Conservation (phyloP, 2,797 vertebrate genomes). For the Trachops cirrhosus region DNA sequence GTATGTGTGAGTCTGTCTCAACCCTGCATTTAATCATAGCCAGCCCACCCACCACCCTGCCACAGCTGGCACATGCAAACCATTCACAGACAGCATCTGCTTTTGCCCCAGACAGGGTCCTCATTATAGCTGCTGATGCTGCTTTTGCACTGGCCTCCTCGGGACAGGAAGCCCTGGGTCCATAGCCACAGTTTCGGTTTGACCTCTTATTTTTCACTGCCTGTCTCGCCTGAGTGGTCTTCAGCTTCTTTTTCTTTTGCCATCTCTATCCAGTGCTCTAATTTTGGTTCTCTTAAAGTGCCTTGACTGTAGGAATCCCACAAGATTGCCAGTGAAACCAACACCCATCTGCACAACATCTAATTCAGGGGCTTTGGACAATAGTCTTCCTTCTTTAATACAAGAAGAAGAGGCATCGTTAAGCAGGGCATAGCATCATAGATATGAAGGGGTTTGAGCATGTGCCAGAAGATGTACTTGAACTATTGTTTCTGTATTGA, state of each 20-base stretch:
- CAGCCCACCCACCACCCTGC: not conserved
- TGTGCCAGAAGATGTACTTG: not conserved
- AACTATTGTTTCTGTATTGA: not conserved
- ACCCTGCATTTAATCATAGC: not conserved
- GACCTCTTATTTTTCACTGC: not conserved
- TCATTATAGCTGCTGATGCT: not conserved
- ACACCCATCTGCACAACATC: not conserved
- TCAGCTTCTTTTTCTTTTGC: not conserved
- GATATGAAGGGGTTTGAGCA: not conserved
- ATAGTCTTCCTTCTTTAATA: not conserved
- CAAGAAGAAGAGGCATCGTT: not conserved
- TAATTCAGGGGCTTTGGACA: not conserved
- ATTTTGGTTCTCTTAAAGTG: not conserved
- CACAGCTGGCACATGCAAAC: not conserved
- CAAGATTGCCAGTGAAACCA: not conserved
- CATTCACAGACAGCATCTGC: not conserved
- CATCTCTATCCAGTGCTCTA: not conserved
- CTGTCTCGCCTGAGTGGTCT: not conserved
- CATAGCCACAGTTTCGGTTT: not conserved
- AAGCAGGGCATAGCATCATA: not conserved
- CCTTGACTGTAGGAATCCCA: not conserved
- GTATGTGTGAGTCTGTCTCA: not conserved
- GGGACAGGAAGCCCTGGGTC: not conserved
- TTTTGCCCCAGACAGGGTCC: not conserved
- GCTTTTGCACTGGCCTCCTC: not conserved